Percentiles rank a stretch among this genome's conserved stretches.
These are phyloP conservation scores for Talpa occidentalis DNA, from an alignment of 2,113 vertebrate genomes.

Conservation along the genomic window DNA sequence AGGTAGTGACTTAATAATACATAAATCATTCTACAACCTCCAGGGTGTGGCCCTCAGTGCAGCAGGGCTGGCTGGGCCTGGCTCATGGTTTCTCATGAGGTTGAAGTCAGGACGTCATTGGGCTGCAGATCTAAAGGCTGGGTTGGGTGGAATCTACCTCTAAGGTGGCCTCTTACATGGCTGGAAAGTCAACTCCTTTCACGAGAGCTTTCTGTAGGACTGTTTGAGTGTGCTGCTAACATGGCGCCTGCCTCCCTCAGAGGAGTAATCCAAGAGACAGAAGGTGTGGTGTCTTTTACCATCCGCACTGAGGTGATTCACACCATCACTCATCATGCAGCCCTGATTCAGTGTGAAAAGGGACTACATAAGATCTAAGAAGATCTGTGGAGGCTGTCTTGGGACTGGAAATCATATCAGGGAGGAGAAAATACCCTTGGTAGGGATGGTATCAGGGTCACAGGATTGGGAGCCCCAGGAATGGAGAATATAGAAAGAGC, in stretches of 20 bases:
- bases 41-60: neutral
- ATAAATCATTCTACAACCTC: neutral
- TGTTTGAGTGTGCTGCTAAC: neutral
- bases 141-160: neutral
- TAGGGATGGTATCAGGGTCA: neutral
- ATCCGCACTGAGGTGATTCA: neutral
- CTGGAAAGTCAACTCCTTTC: rapidly evolving
- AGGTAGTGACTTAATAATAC: neutral
- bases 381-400: neutral
- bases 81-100: neutral
- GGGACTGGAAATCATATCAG: neutral
- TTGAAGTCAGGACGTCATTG: neutral
- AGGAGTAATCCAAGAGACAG: neutral
- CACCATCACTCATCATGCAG: rapidly evolving
- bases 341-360: neutral
- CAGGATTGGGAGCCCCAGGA: neutral
- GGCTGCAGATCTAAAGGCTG: neutral
- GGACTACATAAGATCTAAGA: neutral
- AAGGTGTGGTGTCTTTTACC: neutral
- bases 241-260: neutral
- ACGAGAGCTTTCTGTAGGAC: neutral
- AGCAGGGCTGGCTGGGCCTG: neutral
- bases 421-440: neutral
- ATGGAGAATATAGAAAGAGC: neutral
- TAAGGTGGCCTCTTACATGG: neutral